Evolutionary conservation across 2,888 invertebrate genomes (phyloP).

Genomic region (Eupithecia inturbata): DNA sequence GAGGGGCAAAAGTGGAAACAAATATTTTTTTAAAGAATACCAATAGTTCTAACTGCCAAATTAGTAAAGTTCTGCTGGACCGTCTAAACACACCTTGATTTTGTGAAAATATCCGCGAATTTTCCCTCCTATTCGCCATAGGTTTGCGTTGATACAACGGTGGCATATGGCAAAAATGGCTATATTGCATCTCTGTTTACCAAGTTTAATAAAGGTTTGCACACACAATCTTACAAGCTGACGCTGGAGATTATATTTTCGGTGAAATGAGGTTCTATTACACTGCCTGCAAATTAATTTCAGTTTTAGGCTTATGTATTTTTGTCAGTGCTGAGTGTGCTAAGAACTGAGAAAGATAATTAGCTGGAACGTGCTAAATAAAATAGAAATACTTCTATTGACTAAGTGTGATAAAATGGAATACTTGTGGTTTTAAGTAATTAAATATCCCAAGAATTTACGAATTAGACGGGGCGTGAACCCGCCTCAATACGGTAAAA

Average conservation of each 20-base stretch:
- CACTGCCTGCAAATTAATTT: background rate
- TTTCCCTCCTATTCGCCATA: conserved; percentile 40
- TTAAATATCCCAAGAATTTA: too few relatives aligned
- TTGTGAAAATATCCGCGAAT: conserved; percentile 41
- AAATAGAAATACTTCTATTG: too few relatives aligned
- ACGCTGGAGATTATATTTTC: background rate
- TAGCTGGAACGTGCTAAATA: too few relatives aligned
- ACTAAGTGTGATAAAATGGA: too few relatives aligned
- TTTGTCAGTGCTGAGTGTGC: too few relatives aligned
- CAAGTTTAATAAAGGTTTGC: conserved; percentile 30
- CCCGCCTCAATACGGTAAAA: too few relatives aligned
- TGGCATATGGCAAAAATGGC: conserved; percentile 43
- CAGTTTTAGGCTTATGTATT: background rate
- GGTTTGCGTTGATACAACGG: conserved; percentile 40
- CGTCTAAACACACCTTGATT: conserved; percentile 19
- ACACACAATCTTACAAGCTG: conserved; percentile 17
- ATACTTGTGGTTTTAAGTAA: too few relatives aligned
- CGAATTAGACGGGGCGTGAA: too few relatives aligned
- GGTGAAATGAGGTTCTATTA: background rate
- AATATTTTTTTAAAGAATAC: background rate
- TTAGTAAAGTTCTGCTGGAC: conserved; percentile 2
- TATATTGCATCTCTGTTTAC: conserved; percentile 42
- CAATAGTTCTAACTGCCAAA: background rate
- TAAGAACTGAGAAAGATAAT: background rate
- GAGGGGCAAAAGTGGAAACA: background rate